Evolutionary conservation across 1,140 invertebrate species (phyloP).

Genomic region (Centruroides sculpturatus): DNA sequence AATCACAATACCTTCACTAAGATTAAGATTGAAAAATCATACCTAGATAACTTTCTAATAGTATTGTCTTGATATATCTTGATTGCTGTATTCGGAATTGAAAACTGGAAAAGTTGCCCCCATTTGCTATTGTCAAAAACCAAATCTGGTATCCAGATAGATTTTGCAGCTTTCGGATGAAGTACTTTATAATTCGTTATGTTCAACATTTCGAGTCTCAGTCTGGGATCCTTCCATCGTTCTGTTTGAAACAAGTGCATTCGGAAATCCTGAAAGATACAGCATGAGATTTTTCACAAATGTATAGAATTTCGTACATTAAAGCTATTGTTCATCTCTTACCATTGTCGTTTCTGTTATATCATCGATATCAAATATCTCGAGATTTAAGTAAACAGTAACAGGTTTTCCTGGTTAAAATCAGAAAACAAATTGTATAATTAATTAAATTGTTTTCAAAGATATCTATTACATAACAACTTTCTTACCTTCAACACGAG

Average conservation of each 20-base stretch:
- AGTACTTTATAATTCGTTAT: not conserved
- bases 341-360: slow-evolving; percentile 14
- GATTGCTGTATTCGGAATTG: too few relatives aligned
- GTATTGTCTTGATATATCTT: too few relatives aligned
- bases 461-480: too few relatives aligned
- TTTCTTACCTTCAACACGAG: too few relatives aligned
- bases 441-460: too few relatives aligned
- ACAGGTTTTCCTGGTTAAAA: not conserved
- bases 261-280: not conserved
- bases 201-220: not conserved
- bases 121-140: not conserved
- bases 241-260: not conserved
- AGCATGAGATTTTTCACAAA: too few relatives aligned
- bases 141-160: not conserved
- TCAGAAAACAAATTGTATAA: not conserved
- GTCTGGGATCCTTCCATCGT: not conserved
- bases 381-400: slow-evolving; percentile 5
- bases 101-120: too few relatives aligned
- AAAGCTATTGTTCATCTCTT: not conserved
- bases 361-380: slow-evolving; percentile 10
- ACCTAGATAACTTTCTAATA: too few relatives aligned
- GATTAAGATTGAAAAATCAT: too few relatives aligned
- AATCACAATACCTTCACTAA: too few relatives aligned
- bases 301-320: too few relatives aligned
- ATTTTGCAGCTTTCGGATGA: not conserved